Evolutionary conservation across 1,140 invertebrate species (phyloP).

Genomic region (Aphidius ervi): DNA sequence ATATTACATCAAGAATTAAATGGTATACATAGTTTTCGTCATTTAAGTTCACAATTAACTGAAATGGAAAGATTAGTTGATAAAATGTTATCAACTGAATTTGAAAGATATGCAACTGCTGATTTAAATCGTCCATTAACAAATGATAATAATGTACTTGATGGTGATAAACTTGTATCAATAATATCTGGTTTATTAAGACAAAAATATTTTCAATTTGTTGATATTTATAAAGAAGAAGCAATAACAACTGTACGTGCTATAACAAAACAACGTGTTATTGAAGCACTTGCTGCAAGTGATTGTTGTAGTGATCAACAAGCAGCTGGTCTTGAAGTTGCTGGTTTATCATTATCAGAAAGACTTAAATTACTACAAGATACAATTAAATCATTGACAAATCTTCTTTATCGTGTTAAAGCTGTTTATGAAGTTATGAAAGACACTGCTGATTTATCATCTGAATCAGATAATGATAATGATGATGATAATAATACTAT

Average conservation of each 20-base stretch:
- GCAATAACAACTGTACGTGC: conserved; percentile 84
- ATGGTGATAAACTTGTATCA: conserved; percentile 77
- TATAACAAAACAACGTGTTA: conserved; percentile 82
- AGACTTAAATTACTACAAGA: conserved; percentile 76
- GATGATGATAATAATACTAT: conserved; percentile 27
- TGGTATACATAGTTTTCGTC: conserved; percentile 88
- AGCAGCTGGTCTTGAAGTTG: conserved; percentile 48
- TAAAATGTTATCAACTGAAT: conserved; percentile 95
- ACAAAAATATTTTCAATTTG: conserved; percentile 81
- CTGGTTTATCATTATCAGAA: conserved; percentile 64
- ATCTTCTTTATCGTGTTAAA: conserved; percentile 60
- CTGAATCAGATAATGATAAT: conserved; percentile 32
- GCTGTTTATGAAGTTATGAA: conserved; percentile 71
- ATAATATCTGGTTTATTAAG: conserved; percentile 85
- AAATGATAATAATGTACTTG: conserved; percentile 62
- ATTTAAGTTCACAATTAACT: conserved; percentile 90
- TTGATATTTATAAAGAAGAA: conserved; percentile 86
- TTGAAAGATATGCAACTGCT: conserved; percentile 84
- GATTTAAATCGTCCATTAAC: conserved; percentile 85
- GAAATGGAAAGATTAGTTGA: conserved; percentile 96
- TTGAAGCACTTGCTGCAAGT: conserved; percentile 70
- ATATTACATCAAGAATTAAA: conserved; percentile 84
- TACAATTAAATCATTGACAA: conserved; percentile 60
- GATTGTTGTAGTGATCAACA: conserved; percentile 56
- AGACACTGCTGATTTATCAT: conserved; percentile 60